These are phyloP conservation scores for Bombus superbus DNA, from an alignment of 1,140 invertebrate species.

Conservation along the genomic window DNA sequence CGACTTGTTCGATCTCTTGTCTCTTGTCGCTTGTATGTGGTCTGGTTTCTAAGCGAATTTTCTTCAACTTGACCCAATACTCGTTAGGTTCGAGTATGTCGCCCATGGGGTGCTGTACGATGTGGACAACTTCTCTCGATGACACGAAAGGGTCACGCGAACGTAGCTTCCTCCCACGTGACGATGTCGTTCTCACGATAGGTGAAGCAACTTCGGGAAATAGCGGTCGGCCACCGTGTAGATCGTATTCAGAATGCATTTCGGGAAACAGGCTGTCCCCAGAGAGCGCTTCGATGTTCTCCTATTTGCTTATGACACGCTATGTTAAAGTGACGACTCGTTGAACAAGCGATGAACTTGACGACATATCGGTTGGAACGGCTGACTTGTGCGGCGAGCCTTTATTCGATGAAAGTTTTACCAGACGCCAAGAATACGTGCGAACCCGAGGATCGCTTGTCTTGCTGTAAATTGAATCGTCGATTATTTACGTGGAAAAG, in stretches of 20 bases:
- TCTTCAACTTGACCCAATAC: conserved; percentile 51
- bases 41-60: conserved; percentile 9
- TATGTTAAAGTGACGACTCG: conserved; percentile 11
- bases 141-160: conserved; percentile 43
- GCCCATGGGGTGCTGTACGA: conserved; percentile 43
- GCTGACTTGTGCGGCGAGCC: not conserved
- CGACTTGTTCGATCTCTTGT: not conserved
- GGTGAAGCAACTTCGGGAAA: conserved; percentile 15
- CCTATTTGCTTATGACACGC: not conserved
- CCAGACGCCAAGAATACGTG: not conserved
- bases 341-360: not conserved
- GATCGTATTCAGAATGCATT: conserved; percentile 37
- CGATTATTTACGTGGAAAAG: no score
- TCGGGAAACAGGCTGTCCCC: conserved; percentile 14
- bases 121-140: not conserved
- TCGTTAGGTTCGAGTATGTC: conserved; percentile 32
- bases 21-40: not conserved
- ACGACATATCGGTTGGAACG: not conserved
- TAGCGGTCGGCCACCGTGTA: not conserved
- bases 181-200: conserved; percentile 40
- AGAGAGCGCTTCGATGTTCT: conserved; percentile 6
- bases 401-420: not conserved
- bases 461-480: not conserved
- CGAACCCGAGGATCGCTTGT: not conserved
- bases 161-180: not conserved